A percentile compares a stretch with the other conserved stretches of the same genome.
phyloP scores from a whole-genome alignment of 2,797 vertebrate genomes.

The Malurus splendens region DNA sequence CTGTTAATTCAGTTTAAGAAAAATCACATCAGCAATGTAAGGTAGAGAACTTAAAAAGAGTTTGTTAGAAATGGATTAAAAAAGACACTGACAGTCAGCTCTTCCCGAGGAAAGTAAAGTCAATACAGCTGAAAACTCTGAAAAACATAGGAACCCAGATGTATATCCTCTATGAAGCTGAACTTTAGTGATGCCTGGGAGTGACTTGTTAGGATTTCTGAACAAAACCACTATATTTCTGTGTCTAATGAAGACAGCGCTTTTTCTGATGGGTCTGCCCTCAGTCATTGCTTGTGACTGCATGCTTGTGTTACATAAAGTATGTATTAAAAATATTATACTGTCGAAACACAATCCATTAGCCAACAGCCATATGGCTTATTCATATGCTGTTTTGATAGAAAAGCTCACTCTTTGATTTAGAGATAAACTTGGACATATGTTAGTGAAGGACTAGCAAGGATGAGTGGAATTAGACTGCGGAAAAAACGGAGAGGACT shows the following conservation, averaged over 20 bases:
- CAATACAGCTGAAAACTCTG: rapidly evolving
- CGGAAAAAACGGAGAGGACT: neutral
- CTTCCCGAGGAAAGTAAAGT: neutral
- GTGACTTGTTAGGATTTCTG: neutral
- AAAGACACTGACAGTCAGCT: neutral
- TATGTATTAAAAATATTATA: neutral
- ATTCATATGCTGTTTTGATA: neutral
- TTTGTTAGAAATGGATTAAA: neutral
- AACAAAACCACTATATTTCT: neutral
- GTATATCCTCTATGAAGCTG: neutral
- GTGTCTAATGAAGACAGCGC: neutral
- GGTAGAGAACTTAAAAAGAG: neutral
- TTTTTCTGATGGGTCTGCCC: neutral
- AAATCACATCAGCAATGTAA: neutral
- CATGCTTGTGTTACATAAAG: neutral
- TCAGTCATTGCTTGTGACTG: neutral
- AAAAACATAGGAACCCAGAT: neutral
- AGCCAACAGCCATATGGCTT: neutral
- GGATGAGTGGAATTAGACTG: neutral
- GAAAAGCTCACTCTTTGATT: neutral
- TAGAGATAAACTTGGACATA: neutral
- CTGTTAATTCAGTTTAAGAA: neutral
- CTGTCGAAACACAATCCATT: neutral
- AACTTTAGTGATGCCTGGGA: neutral
- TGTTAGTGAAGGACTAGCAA: neutral